Base-by-base conservation (phyloP, 2,888 invertebrate species). In the Chymomyza fuscimana region DNA sequence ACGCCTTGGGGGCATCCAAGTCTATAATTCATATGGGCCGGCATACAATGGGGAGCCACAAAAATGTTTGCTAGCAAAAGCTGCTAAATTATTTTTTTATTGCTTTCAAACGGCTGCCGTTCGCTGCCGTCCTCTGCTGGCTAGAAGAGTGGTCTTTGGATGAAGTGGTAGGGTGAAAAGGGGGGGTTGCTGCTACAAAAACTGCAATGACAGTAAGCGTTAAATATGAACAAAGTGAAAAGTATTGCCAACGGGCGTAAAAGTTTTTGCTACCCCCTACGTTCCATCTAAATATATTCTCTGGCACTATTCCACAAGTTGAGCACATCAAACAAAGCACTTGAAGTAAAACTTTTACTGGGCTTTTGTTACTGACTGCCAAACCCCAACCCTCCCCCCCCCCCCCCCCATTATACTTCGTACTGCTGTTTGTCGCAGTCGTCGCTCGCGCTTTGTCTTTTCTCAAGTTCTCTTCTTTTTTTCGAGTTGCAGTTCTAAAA, bases 51-150 rank as follows among this genome's bases (percentile, higher is more conserved):
- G 56, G 52, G 12, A 40, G 22, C 58, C 58, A 58, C 58, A 58
- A 58, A 58, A 58, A 22, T 58, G 58, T 25, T 58, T 58, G 22
- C 54, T 46, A 65, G 54, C 54, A 19, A 65, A 80, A 77, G 76
- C 76, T 68, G 85, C 72, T 84, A 83, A 83, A 83, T 84, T 87
- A 83, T 83, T 83, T 83, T 86, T 84, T 83, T 87, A 87, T 83
- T 87, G 85, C 87, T 82, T 63, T 61, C 65, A 58, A 54, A 40
- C 56, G 16, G 56, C 19, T 50, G 61, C 6, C 32, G 59, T 70
- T 71, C 52, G 1, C 32, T 32, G 19, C 2, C 19, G 19, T 19
- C 19, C 19, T 2, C 19, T 19, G 19, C 19, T 19, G 19, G 19
- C 2, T 4, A 25, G 25, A 25, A 25, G 36, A 36, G 36, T 7